Evolutionary conservation across 2,113 vertebrate genomes (phyloP).

Genomic region (Crypturellus undulatus): DNA sequence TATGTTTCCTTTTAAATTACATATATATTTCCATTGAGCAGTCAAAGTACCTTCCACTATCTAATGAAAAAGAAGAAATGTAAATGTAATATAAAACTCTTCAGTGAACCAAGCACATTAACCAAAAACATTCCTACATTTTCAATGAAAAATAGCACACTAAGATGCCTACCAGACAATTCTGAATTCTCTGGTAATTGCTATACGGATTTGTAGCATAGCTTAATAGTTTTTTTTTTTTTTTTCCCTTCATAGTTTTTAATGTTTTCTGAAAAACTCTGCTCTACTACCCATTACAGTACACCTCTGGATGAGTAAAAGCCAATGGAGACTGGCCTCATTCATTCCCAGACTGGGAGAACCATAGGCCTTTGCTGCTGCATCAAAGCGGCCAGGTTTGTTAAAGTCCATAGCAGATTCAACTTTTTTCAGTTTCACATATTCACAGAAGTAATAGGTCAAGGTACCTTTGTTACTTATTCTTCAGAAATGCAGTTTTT

Average conservation of each 20-base stretch:
- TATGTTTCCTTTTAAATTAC: neutral
- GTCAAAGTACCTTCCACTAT: neutral
- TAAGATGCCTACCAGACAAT: neutral
- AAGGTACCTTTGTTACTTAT: neutral
- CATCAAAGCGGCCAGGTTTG: fast-evolving
- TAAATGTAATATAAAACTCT: neutral
- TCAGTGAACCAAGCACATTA: neutral
- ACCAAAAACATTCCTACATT: neutral
- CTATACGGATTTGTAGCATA: neutral
- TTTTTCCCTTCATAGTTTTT: neutral
- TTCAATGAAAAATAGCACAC: neutral
- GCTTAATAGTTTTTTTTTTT: neutral
- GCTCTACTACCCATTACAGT: neutral
- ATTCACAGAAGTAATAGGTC: neutral
- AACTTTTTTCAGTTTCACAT: neutral
- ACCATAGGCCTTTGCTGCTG: neutral
- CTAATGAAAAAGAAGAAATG: neutral
- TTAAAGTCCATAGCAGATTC: neutral
- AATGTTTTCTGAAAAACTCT: neutral
- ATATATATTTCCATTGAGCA: slow-evolving; percentile 22
- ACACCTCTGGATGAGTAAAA: fast-evolving
- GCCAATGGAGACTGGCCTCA: neutral
- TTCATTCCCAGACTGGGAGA: neutral
- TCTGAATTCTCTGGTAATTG: neutral
- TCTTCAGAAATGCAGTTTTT: neutral